Conservation (phyloP, 35 echinoderm and acorn worm species). For the Lytechinus variegatus region DNA sequence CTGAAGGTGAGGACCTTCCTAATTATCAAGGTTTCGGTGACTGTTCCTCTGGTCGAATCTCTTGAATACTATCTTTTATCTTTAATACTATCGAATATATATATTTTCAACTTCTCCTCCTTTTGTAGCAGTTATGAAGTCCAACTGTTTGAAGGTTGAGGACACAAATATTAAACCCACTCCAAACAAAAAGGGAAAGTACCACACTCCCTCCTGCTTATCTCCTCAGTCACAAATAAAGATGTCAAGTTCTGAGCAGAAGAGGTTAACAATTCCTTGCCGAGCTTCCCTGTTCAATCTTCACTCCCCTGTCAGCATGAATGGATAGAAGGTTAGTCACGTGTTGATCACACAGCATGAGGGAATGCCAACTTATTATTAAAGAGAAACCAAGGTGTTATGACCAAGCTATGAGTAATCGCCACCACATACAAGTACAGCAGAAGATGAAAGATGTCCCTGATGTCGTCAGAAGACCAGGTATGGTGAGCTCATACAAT, state of each 20-base stretch:
- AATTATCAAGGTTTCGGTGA: not conserved
- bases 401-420: not conserved
- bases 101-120: not conserved
- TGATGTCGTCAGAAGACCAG: not conserved
- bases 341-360: not conserved
- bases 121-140: not conserved
- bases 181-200: not conserved
- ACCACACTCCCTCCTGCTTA: not conserved
- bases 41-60: not conserved
- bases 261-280: not conserved
- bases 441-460: not conserved
- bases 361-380: not conserved
- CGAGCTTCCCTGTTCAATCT: not conserved
- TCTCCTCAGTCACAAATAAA: not conserved
- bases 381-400: not conserved
- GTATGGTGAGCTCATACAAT: not conserved
- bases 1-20: not conserved
- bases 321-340: not conserved
- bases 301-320: not conserved
- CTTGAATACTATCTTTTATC: not conserved
- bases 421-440: not conserved
- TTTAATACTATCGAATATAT: too few species aligned
- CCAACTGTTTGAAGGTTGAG: not conserved
- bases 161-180: not conserved
- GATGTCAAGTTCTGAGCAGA: not conserved